Evolutionary conservation across 2,888 invertebrate species (phyloP), one percentile per base, ranked within the genome.

Genomic region (Osmoderma eremita): DNA sequence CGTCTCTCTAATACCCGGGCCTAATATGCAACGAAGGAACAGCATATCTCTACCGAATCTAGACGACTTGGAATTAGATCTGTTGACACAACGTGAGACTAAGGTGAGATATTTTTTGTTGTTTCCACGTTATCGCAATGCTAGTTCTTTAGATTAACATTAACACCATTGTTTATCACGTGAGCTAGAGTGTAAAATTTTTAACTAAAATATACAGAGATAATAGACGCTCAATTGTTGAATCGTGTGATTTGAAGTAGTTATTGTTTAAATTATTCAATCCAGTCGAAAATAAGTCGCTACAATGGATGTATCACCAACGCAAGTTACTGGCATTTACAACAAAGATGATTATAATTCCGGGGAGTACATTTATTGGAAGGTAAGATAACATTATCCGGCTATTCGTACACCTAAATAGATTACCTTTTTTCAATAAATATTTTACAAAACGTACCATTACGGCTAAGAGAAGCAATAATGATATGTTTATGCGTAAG

Each of bases 1-100:
- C 3, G 24, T 48, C 5, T 54, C 58, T 38, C 17, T 17, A 4
- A 53, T 17, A 8, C 50, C 30, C 53, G 58, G 69, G 58, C 69
- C 70, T 41, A 53, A 67, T 3, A 71, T 73, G 4, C 77, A 88
- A 58, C 84, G 91, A 56, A 86, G 90, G 72, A 90, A 91, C 73
- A 91, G 91, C 1, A 89, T 91, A 69, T 92, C 92, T 1, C 85
- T 93, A 84, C 93, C 93, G 2, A 86, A 86, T 71, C 83, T 93
- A 67, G 88, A 91, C 76, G 88, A 89, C 62, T 81, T 92, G 79
- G 90, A 90, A 68, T 73, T 86, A 72, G 86, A 88, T 74, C 86
- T 87, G 5, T 70, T 79, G 17, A 72, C 75, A 8, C 72, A 75
- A 45, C 61, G 54, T 45, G 17, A 4, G 45, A 45, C 3, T 48